Base-by-base conservation (phyloP, 2,113 vertebrate species). In the Pygathrix nemaeus region DNA sequence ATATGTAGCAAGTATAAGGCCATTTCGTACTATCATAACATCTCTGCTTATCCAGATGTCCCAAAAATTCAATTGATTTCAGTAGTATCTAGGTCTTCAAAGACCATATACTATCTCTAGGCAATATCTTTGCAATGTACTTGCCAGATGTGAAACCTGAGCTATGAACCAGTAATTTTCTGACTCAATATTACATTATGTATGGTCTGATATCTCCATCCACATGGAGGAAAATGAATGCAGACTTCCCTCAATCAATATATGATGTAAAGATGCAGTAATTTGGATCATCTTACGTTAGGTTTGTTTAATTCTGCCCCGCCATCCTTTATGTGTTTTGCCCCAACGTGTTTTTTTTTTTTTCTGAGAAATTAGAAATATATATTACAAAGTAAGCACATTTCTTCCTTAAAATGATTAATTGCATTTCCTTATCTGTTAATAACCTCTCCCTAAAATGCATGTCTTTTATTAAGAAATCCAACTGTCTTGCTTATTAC, bases 21-120 rank as follows among this genome's bases (percentile, higher is more conserved):
- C 52, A 94, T 64, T 97, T 92, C 85, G 30, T 82, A 76, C 45
- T 87, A 40, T 70, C 90, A 52, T 59, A 59, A 81, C 57, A 95
- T 98, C 93, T 92, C 96, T 97, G 92, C 73, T 94, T 88, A 93
- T 86, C 80, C 96, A 96, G 90, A 96, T 97, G 92, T 95, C 88
- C 79, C 57, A 78, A 64, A 96, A 96, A 96, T 97, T 88, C 72
- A 96, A 96, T 97, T 98, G 92, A 92, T 92, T 90, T 90, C 38
- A 89, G 90, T 70, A 78, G 52, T 85, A 57, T 80, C 50, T 80
- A 70, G 38, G 48, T 93, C 93, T 96, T 98, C 96, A 85, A 84
- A 93, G 76, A 92, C 57, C 96, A 97, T 90, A 93, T 96, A 92
- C 52, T 85, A 4, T 82, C 92, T 97, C 96, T 61, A 43, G 90